Conservation (phyloP, 1,140 invertebrate species). For the Heliconius hewitsoni region DNA sequence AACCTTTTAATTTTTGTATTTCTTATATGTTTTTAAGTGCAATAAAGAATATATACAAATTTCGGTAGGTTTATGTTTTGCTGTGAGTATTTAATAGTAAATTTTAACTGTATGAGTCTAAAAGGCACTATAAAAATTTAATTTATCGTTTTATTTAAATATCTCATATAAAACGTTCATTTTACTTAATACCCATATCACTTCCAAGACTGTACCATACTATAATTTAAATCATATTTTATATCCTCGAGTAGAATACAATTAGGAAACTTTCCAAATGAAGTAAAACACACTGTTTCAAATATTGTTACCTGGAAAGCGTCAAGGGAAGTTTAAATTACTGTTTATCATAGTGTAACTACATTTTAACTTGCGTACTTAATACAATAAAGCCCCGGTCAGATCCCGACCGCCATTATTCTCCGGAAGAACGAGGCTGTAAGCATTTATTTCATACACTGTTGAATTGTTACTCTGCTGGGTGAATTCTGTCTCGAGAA, state of each 20-base stretch:
- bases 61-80: too few relatives aligned
- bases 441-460: slow-evolving; percentile 31
- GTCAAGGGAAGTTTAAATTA: slow-evolving; percentile 32
- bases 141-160: too few relatives aligned
- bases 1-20: too few relatives aligned
- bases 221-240: background rate
- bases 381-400: slow-evolving; percentile 34
- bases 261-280: slow-evolving; percentile 14
- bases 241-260: background rate
- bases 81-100: too few relatives aligned
- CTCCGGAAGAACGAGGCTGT: slow-evolving; percentile 19
- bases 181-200: background rate
- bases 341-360: slow-evolving; percentile 29
- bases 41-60: too few relatives aligned
- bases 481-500: slow-evolving; percentile 1
- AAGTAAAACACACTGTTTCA: slow-evolving; percentile 2
- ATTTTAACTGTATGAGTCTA: too few relatives aligned
- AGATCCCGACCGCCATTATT: slow-evolving; percentile 33
- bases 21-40: too few relatives aligned
- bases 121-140: too few relatives aligned
- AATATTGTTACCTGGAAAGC: slow-evolving; percentile 23
- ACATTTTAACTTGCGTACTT: slow-evolving; percentile 30
- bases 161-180: background rate
- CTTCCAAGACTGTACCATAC: background rate
- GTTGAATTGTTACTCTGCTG: slow-evolving; percentile 14